Percentiles rank a stretch among this genome's conserved stretches.
Evolutionary conservation across 2,888 invertebrate genomes (phyloP).

Genomic region (Cephus pygmeus): DNA sequence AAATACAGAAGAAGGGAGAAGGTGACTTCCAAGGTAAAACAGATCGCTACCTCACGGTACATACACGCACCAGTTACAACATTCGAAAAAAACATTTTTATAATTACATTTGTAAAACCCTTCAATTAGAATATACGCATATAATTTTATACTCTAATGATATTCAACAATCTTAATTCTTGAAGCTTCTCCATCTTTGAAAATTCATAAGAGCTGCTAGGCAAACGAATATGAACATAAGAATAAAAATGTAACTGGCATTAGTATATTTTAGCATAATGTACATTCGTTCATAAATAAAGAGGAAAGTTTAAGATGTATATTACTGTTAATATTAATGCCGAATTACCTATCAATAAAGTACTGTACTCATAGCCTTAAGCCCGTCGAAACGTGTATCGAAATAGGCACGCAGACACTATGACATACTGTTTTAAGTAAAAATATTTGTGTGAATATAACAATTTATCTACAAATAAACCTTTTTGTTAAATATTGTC

Average conservation of each 20-base stretch:
- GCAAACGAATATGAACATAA: background rate
- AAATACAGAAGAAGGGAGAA: background rate
- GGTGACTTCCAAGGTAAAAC: background rate
- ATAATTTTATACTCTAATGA: background rate
- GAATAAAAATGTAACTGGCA: background rate
- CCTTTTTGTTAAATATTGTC: background rate
- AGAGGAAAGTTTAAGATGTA: background rate
- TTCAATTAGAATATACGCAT: background rate
- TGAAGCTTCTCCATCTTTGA: background rate
- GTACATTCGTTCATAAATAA: background rate
- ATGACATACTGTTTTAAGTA: conserved; percentile 4
- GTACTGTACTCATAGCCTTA: conserved; percentile 44
- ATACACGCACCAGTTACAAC: background rate
- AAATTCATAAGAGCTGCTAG: background rate
- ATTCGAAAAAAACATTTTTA: background rate
- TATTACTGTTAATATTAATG: background rate
- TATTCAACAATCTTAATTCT: background rate
- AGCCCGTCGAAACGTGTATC: conserved; percentile 39
- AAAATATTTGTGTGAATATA: background rate
- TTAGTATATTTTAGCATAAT: background rate
- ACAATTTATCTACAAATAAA: background rate
- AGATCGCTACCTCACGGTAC: background rate
- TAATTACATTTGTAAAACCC: background rate
- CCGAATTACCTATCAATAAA: background rate
- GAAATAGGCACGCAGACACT: conserved; percentile 12